Conservation (phyloP, 1,140 invertebrate species). For the Cheumatopsyche charites region DNA sequence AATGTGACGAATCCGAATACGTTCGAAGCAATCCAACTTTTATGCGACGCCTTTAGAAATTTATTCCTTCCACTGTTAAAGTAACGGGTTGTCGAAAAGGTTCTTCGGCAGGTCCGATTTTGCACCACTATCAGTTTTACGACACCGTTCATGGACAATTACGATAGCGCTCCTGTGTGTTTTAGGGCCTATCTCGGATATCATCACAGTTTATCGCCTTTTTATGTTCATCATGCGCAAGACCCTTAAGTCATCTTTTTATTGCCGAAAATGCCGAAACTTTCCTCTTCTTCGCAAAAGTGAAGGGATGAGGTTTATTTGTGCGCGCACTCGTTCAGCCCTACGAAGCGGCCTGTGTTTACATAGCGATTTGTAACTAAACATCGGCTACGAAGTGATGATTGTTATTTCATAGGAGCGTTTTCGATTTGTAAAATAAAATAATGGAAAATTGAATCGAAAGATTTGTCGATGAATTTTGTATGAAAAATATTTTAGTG, state of each 20-base stretch:
- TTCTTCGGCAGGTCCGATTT: constrained; percentile 19
- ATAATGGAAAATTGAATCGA: too few relatives aligned
- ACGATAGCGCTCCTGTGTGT: constrained; percentile 24
- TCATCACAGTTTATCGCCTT: constrained; percentile 27
- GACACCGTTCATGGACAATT: constrained; percentile 30
- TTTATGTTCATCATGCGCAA: constrained; percentile 32
- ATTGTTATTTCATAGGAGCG: not conserved
- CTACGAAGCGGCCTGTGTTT: too few relatives aligned
- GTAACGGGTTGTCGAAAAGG: not conserved
- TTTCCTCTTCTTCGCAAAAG: not conserved
- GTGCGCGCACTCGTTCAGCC: too few relatives aligned
- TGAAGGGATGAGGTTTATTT: too few relatives aligned
- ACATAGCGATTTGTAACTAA: too few relatives aligned
- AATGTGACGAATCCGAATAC: too few relatives aligned
- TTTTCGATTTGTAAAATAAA: not conserved
- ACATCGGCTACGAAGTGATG: too few relatives aligned
- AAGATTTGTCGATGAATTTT: too few relatives aligned
- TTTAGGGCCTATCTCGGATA: constrained; percentile 26
- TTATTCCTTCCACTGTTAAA: not conserved
- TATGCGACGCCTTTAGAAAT: not conserved
- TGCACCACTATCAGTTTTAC: constrained; percentile 24
- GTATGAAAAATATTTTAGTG: too few relatives aligned
- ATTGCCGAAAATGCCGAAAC: constrained; percentile 23
- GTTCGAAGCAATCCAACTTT: not conserved
- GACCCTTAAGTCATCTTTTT: constrained; percentile 16